Evolutionary conservation across 2,113 vertebrate genomes (phyloP).

Genomic region (Paratilapia polleni): DNA sequence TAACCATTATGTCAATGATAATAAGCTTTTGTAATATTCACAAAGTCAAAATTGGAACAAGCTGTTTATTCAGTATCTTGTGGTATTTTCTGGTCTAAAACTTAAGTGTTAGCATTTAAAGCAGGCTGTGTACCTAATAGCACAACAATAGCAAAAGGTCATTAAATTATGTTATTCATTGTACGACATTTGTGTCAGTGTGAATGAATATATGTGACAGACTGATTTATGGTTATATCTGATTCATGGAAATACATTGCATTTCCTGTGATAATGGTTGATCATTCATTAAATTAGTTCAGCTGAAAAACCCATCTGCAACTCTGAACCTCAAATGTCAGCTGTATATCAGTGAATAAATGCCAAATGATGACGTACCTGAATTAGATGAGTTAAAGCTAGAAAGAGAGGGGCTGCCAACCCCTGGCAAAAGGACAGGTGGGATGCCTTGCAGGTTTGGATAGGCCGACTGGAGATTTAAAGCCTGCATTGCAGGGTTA

Average conservation of each 20-base stretch:
- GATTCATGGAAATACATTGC: not conserved
- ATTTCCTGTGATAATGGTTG: not conserved
- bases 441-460: slow-evolving; percentile 95
- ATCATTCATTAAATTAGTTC: not conserved
- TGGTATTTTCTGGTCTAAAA: not conserved
- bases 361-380: slow-evolving; percentile 84
- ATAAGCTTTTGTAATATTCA: not conserved
- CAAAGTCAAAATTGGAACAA: not conserved
- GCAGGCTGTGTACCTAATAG: not conserved
- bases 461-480: slow-evolving; percentile 95
- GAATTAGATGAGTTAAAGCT: slow-evolving; percentile 98
- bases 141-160: not conserved
- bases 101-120: not conserved
- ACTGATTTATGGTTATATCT: not conserved
- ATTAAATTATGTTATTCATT: not conserved
- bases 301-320: not conserved
- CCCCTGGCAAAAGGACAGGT: slow-evolving; percentile 94
- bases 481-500: slow-evolving; percentile 91
- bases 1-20: not conserved
- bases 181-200: not conserved
- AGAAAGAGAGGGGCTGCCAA: slow-evolving; percentile 95
- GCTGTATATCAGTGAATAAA: not conserved
- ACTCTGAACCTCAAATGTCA: not conserved
- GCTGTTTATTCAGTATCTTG: not conserved
- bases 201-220: not conserved